Base-by-base conservation (phyloP, 2,888 invertebrate species). In the Himalopsyche anomala region DNA sequence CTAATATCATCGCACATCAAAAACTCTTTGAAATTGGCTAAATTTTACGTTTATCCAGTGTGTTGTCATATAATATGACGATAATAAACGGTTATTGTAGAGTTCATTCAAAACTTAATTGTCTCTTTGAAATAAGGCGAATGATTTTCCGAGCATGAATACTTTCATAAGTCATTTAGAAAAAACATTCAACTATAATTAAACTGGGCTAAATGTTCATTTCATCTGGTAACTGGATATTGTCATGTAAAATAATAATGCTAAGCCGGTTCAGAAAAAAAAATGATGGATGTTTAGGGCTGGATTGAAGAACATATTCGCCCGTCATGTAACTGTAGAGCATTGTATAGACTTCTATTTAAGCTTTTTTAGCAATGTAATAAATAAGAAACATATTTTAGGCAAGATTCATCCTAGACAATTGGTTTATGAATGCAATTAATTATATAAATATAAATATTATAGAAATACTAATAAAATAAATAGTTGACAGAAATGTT, bases 401-500 rank as follows among this genome's bases (percentile, higher is more conserved):
- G 84, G 82, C 83, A 79, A 88, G 86, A 19, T 19, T 86, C 86
- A 84, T 87, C 82, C 86, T 88, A 88, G 87, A 83, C 83, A 87
- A 87, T 86, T 88, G 86, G 84, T 86, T 87, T 83, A 84, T 74
- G 83, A 85, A 87, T 88, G 85, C 84, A 87, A 87, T 83, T 87
- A 88, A 88, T 85, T 86, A 85, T 84, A 85, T 84, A 86, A 84
- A 87, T 81, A 84, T 84, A 80, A 84, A 85, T 85, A 86, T 87
- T 83, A 85, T 85, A 87, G 81, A 85, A 55, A 82, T 84, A 87
- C 82, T 87, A 81, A 87, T 84, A 79, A 85, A 83, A 84, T 56
- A 69, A 86, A 87, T 88, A 87, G 88, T 87, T 83, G 88, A 87
- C 87, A 87, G 85, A 87, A 83, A 84, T 88, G 87, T 88, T 88